Evolutionary conservation across 2,113 vertebrate species (phyloP).

Genomic region (Colinus virginianus): DNA sequence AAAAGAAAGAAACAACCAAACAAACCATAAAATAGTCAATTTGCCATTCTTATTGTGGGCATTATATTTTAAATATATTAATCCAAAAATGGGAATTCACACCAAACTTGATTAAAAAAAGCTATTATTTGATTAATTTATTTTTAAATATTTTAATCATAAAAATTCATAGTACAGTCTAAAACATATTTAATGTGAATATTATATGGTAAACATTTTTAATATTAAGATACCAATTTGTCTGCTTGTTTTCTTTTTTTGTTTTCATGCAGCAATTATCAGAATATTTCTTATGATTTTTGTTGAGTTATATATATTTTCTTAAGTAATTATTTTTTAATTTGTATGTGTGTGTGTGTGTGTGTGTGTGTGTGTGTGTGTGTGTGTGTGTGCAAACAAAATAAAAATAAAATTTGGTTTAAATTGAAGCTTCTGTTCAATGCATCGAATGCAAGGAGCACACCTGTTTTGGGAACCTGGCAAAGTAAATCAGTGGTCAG

Average conservation of each 20-base stretch:
- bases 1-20: neutral
- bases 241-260: neutral
- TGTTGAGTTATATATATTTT: neutral
- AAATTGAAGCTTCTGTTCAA: neutral
- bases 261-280: fast-evolving
- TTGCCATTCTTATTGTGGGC: neutral
- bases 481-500: constrained; percentile 9
- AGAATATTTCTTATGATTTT: neutral
- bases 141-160: neutral
- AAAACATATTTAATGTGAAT: neutral
- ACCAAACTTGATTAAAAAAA: neutral
- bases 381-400: neutral
- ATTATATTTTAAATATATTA: neutral
- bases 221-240: neutral
- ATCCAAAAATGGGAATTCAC: neutral
- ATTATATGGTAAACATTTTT: neutral
- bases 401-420: neutral
- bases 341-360: neutral
- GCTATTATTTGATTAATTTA: fast-evolving
- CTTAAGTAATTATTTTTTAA: too few species aligned
- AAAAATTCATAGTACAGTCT: neutral
- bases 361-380: neutral
- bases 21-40: neutral
- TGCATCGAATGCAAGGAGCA: neutral
- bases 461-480: neutral